These are phyloP conservation scores for Lamellibrachia columna DNA, from an alignment of 2,888 invertebrate genomes.

Conservation along the genomic window DNA sequence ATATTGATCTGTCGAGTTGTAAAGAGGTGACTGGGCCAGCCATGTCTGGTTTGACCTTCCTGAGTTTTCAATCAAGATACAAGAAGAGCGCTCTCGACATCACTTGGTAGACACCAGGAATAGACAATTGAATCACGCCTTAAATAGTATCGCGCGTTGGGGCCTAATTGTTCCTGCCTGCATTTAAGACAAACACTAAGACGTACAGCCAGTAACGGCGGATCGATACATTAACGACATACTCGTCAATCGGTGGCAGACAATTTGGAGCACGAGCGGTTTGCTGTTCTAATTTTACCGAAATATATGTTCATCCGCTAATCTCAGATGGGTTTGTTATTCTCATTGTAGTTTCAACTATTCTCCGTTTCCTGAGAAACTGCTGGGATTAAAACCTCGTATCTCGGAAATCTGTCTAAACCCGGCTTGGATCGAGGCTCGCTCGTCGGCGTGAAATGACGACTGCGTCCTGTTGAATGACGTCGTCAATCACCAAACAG, in stretches of 20 bases:
- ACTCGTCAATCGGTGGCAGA: background rate
- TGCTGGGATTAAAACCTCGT: background rate
- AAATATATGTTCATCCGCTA: background rate
- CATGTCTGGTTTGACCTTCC: background rate
- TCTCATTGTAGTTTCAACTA: background rate
- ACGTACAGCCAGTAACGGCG: background rate
- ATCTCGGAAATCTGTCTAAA: no score
- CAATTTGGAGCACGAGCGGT: background rate
- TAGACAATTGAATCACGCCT: background rate
- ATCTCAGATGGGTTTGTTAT: background rate
- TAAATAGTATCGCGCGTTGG: background rate
- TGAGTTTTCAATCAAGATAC: background rate
- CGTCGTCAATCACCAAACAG: background rate
- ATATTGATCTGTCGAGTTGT: background rate
- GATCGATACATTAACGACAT: background rate
- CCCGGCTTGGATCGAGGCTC: background rate
- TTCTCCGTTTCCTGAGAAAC: background rate
- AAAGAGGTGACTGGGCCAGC: background rate
- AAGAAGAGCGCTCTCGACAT: background rate
- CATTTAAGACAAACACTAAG: background rate
- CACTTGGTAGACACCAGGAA: background rate
- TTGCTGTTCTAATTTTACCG: background rate
- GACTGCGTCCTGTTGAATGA: background rate
- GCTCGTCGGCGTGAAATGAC: background rate
- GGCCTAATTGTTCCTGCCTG: background rate